Evolutionary conservation across 2,113 vertebrate species (phyloP).

Genomic region (Fukomys damarensis): DNA sequence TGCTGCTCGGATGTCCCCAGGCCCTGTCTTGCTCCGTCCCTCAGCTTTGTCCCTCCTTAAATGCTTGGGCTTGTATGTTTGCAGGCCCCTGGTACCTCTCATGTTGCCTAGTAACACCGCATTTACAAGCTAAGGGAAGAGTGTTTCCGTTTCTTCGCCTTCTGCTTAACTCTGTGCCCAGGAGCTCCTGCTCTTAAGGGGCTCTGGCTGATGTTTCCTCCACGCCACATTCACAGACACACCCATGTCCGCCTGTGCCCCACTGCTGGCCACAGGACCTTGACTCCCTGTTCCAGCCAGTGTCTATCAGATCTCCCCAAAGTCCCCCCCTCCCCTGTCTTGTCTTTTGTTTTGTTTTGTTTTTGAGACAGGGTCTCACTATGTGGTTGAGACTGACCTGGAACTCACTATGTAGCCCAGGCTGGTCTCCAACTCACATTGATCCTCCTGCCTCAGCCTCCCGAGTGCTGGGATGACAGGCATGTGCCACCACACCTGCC

Average conservation of each 20-base stretch:
- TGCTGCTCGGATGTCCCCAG: no score
- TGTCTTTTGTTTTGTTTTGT: no score
- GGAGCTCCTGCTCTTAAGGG: background rate
- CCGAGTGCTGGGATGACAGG: no score
- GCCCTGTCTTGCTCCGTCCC: fast-evolving
- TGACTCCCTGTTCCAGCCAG: background rate
- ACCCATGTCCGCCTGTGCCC: background rate
- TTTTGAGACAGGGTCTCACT: no score
- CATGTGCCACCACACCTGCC: no score
- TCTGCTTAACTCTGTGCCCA: background rate
- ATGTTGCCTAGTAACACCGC: background rate
- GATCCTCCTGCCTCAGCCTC: no score
- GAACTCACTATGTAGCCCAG: no score
- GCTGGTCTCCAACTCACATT: no score
- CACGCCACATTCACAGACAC: background rate
- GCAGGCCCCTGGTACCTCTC: background rate
- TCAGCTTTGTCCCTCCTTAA: background rate
- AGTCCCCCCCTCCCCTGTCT: background rate
- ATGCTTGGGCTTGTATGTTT: background rate
- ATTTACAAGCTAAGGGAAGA: background rate
- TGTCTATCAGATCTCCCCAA: background rate
- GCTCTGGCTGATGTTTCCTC: background rate
- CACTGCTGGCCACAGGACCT: background rate
- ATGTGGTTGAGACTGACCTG: no score
- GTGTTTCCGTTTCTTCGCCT: background rate